A percentile compares a stretch with the other conserved stretches of the same genome.
Evolutionary conservation across 2,888 invertebrate genomes (phyloP).

Genomic region (Nomada goodeniana): DNA sequence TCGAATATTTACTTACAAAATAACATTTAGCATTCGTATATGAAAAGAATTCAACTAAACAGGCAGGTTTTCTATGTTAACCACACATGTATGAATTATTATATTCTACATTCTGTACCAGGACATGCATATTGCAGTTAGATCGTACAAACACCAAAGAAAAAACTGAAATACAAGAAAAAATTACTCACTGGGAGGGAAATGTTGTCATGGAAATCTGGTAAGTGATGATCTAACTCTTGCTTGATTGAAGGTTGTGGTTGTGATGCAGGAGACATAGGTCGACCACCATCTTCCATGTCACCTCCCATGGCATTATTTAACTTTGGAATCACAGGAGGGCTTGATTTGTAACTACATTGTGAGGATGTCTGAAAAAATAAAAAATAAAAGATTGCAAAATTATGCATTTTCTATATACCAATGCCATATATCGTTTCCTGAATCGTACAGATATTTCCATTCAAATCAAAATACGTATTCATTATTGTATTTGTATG

Average conservation of each 20-base stretch:
- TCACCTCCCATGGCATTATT: constrained; percentile 87
- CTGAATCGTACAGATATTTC: background rate
- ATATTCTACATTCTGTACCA: constrained; percentile 7
- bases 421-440: background rate
- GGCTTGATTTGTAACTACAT: constrained; percentile 89
- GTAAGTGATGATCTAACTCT: constrained; percentile 86
- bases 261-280: constrained; percentile 86
- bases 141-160: constrained; percentile 1
- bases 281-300: constrained; percentile 85
- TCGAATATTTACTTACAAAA: too few species aligned
- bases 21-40: background rate
- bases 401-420: constrained; percentile 10
- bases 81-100: constrained; percentile 9
- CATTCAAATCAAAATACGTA: background rate
- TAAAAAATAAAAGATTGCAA: constrained; percentile 77
- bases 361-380: constrained; percentile 86
- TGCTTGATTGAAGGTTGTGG: constrained; percentile 87
- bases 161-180: background rate
- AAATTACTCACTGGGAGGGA: constrained; percentile 82
- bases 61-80: constrained; percentile 3
- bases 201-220: constrained; percentile 84
- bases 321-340: constrained; percentile 86
- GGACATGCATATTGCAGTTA: constrained; percentile 29
- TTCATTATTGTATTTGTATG: background rate
- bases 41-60: background rate